Conservation (phyloP, 2,888 invertebrate genomes). For the Drosophila seclusa region DNA sequence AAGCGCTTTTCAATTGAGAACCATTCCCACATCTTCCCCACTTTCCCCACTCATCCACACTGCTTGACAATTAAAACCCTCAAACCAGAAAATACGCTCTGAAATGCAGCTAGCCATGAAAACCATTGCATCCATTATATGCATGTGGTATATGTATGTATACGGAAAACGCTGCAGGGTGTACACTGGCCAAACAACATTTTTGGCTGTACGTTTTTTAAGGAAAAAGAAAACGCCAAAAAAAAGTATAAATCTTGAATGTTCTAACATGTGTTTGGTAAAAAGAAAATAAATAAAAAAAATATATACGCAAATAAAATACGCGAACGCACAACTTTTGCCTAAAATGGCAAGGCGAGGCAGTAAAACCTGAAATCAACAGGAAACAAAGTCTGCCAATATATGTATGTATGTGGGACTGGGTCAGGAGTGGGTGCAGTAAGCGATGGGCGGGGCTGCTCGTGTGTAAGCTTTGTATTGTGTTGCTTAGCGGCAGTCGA, state of each 20-base stretch:
- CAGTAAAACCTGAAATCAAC: constrained; percentile 42
- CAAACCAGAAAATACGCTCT: constrained; percentile 23
- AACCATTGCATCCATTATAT: constrained; percentile 55
- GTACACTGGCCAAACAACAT: constrained; percentile 23
- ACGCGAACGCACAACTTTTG: constrained; percentile 38
- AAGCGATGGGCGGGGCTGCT: too few relatives aligned
- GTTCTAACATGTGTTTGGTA: constrained; percentile 67
- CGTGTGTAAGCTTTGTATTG: constrained; percentile 26
- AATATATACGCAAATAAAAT: constrained; percentile 43
- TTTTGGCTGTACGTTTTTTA: constrained; percentile 30
- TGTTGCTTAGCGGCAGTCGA: constrained; percentile 51
- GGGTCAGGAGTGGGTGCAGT: background rate
- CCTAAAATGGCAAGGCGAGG: constrained; percentile 20
- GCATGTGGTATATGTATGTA: background rate
- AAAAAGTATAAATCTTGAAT: constrained; percentile 72
- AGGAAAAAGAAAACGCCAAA: constrained; percentile 6
- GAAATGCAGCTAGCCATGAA: constrained; percentile 68
- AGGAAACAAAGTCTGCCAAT: constrained; percentile 21
- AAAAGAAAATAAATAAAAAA: constrained; percentile 42
- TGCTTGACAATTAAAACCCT: constrained; percentile 58
- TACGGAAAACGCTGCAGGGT: constrained; percentile 40
- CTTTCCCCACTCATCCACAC: background rate
- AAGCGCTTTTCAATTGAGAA: constrained; percentile 64
- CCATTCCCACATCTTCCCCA: constrained; percentile 5
- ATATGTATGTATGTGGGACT: background rate